Evolutionary conservation across 2,888 invertebrate species (phyloP), one percentile per base, ranked within the genome.

Genomic region (Myopa testacea): DNA sequence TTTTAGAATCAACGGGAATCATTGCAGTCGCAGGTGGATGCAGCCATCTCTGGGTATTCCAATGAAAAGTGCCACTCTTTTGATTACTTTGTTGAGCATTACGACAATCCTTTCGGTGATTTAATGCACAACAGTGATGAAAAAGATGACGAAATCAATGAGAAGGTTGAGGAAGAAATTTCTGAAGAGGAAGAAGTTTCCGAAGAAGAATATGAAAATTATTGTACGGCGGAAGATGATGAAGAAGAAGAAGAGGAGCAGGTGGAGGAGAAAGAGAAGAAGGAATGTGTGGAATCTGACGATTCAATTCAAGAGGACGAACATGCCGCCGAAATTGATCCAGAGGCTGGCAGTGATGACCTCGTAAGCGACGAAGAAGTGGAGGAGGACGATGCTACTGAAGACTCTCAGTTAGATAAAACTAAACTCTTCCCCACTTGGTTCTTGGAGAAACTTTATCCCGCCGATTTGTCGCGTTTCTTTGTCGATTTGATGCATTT

Each of bases 401-500:
- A 78, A 26, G 34, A 70, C 16, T 82, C 82, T 38, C 73, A 82
- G 0, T 74, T 80, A 6, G 84, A 85, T 52, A 84, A 85, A 78
- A 81, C 82, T 0, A 65, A 83, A 45, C 79, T 83, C 0, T 88
- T 91, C 78, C 93, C 94, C 0, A 85, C 89, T 6, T 95, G 95
- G 94, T 93, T 95, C 85, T 86, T 92, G 4, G 89, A 92, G 55
- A 91, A 92, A 79, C 92, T 94, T 78, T 90, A 92, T 63, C 88
- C 88, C 4, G 93, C 93, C 40, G 84, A 90, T 63, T 91, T 94
- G 81, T 93, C 95, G 0, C 90, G 93, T 10, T 91, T 91, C 78
- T 93, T 94, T 82, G 91, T 95, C 40, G 94, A 95, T 85, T 90
- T 95, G 19, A 88, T 92, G 77, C 91, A 92, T n/a, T 91, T 92